phyloP scores from a whole-genome alignment of 2,888 invertebrate species.

The Rhagophthalmus giganteus region DNA sequence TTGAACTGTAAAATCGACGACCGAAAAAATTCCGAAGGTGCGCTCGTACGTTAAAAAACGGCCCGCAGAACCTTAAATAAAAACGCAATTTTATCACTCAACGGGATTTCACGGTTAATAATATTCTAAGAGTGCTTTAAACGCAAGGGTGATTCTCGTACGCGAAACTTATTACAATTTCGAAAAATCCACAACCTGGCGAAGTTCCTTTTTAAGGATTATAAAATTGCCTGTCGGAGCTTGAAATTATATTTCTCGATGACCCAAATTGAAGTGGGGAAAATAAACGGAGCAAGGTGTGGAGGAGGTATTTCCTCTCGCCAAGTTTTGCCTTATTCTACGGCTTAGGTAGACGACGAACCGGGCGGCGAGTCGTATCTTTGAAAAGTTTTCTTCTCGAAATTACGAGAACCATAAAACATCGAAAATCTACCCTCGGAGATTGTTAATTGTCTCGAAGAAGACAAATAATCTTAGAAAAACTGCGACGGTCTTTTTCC shows the following conservation, averaged over 20 bases:
- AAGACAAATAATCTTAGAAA: constrained; percentile 11
- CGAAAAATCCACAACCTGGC: no score
- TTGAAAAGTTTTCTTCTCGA: constrained; percentile 3
- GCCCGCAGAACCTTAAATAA: no score
- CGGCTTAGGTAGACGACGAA: no score
- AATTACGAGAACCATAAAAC: constrained; percentile 10
- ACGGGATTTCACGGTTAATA: no score
- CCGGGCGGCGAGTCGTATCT: no score
- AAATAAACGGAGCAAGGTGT: constrained; percentile 17
- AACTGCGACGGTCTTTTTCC: constrained; percentile 7
- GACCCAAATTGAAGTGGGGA: constrained; percentile 19
- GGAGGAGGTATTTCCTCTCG: constrained; percentile 15
- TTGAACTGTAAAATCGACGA: no score
- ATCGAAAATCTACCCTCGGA: constrained; percentile 7
- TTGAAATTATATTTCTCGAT: constrained; percentile 32
- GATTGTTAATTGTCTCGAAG: constrained; percentile 15
- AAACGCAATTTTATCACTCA: no score
- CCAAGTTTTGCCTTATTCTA: no score
- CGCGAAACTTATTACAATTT: background rate
- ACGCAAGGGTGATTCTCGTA: no score
- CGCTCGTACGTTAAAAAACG: no score
- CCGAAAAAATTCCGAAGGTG: no score
- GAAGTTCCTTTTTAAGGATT: constrained; percentile 27
- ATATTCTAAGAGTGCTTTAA: no score
- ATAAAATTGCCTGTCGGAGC: constrained; percentile 31